Base-by-base conservation (phyloP, 1,140 invertebrate species). In the Diuraphis noxia region DNA sequence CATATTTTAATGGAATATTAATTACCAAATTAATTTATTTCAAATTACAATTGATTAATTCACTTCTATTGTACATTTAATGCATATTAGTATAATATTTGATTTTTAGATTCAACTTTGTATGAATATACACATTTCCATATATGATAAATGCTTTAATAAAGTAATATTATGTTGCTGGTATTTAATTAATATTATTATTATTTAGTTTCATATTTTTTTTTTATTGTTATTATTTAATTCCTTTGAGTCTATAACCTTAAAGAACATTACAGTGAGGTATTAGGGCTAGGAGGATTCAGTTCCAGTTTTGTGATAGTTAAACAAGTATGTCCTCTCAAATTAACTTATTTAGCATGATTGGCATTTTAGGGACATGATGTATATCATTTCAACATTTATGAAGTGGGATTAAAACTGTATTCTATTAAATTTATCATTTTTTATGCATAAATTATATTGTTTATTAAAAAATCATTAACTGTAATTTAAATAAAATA, bases 251-350 rank as follows among this genome's bases (percentile, higher is more conserved):
- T 52, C 30, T 52, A 36, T 6, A 30, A 63, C 10, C 36, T 52
- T 40, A 63, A 87, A 63, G 49, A 40, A 56, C 40, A 88, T 88
- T 88, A 88, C 49, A 86, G n/a, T 46, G 63, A 40, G 56, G 19
- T 88, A 19, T 88, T 88, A 88, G 86, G 46, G 86, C 49, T 88
- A 88, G 86, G 86, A 88, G 86, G 86, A 88, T 88, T 88, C 86
- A 88, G 86, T 88, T 88, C 49, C 36, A 63, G 86, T 88, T 88
- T 10, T 63, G 25, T 6, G 49, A 88, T 88, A 88, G 25, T 88
- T 38, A n/a, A 88, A 87, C 40, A 40, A 63, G 23, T 88, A 56
- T 40, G 46, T 63, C 56, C 25, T 56, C 86, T 63, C 38, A 38
- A 88, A 30, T 88, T 87, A 56, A 56, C 7, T 19, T 56, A 36